phyloP scores from a whole-genome alignment of 1,140 invertebrate species.

The Odontomachus brunneus region DNA sequence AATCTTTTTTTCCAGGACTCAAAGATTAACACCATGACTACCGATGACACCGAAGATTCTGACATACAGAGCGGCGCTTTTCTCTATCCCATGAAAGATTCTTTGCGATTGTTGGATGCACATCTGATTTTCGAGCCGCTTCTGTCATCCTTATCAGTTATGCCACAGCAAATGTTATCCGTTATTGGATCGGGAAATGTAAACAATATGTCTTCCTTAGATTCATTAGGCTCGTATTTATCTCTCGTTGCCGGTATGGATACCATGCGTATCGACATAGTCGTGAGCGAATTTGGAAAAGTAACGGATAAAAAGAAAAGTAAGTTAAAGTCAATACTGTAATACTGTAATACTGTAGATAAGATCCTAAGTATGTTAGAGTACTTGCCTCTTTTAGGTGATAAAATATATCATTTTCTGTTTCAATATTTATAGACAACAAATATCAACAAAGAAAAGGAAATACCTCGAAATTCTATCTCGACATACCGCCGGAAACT shows the following conservation, averaged over 20 bases:
- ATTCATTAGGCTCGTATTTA: conserved; percentile 96
- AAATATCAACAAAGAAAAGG: conserved; percentile 79
- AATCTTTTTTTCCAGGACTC: conserved; percentile 83
- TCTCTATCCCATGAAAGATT: conserved; percentile 92
- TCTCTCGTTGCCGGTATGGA: conserved; percentile 95
- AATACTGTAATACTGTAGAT: too few species aligned
- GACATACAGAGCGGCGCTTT: conserved; percentile 85
- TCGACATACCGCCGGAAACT: conserved; percentile 91
- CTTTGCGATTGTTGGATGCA: conserved; percentile 93
- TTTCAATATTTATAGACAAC: conserved; percentile 63
- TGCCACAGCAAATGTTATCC: conserved; percentile 92
- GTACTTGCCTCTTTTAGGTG: neutral
- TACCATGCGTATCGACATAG: conserved; percentile 96
- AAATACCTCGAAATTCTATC: conserved; percentile 85
- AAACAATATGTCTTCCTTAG: conserved; percentile 88
- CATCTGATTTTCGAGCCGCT: conserved; percentile 97
- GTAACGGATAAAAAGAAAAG: conserved; percentile 85
- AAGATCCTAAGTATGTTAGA: neutral
- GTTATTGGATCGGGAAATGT: conserved; percentile 85
- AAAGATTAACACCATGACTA: conserved; percentile 87
- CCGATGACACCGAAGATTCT: conserved; percentile 85
- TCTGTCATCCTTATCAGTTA: conserved; percentile 93
- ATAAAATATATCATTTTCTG: neutral
- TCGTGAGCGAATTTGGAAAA: conserved; percentile 93
- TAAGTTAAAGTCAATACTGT: too few species aligned